phyloP scores from a whole-genome alignment of 2,797 vertebrate species.

The Orestias chungarensis region DNA sequence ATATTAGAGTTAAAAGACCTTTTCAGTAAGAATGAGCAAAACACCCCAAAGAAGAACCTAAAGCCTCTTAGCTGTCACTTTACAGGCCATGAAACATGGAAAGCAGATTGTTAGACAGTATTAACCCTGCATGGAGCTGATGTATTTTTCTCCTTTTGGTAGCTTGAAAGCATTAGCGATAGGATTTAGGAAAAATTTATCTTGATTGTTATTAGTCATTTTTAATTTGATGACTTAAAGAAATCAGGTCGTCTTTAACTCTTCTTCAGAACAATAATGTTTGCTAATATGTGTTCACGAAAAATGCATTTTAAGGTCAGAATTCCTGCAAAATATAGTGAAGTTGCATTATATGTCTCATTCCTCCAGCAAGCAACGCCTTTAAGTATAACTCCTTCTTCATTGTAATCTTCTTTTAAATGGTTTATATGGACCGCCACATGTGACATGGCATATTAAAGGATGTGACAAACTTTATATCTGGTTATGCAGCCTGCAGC shows the following conservation, averaged over 20 bases:
- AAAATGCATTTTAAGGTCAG: background rate
- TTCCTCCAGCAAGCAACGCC: background rate
- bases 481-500: conserved; percentile 29
- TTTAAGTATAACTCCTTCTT: conserved; percentile 23
- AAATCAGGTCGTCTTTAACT: background rate
- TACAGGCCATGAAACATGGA: conserved; percentile 4
- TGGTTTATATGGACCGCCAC: conserved; percentile 47
- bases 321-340: background rate
- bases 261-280: background rate
- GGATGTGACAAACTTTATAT: conserved; percentile 37
- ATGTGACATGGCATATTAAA: conserved; percentile 55
- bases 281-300: background rate
- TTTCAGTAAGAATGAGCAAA: background rate
- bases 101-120: background rate
- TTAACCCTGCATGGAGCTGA: background rate
- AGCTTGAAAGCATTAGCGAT: background rate
- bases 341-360: conserved; percentile 2
- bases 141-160: background rate
- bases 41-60: background rate
- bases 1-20: background rate
- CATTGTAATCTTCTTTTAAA: conserved; percentile 23
- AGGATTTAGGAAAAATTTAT: background rate
- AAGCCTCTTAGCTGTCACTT: background rate
- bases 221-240: background rate
- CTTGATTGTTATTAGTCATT: background rate